Conservation (phyloP, 2,113 vertebrate species). For the Ranitomeya imitator region DNA sequence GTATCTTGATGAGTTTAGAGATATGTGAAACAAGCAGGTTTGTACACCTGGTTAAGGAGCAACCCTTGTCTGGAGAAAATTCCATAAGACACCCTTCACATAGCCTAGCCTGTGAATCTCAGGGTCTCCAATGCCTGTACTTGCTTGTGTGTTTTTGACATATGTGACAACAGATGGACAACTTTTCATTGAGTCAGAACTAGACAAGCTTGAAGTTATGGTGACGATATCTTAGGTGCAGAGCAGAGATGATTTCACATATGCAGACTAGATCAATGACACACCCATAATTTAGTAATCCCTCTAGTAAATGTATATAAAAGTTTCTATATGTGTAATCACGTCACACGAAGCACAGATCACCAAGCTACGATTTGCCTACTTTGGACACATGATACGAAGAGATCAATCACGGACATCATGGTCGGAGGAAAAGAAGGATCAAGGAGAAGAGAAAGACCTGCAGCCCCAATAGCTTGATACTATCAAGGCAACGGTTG, state of each 20-base stretch:
- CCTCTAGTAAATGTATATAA: no score
- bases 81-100: background rate
- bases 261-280: background rate
- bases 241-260: background rate
- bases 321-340: no score
- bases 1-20: background rate
- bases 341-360: no score
- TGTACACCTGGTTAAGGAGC: constrained; percentile 1
- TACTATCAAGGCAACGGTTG: no score
- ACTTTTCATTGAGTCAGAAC: background rate
- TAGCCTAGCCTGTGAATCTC: background rate
- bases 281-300: no score
- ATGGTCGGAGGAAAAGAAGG: no score
- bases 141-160: background rate
- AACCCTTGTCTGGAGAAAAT: background rate
- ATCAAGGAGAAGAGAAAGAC: no score
- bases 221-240: no score
- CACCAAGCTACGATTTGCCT: no score
- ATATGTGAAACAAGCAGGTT: background rate
- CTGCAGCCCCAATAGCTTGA: no score
- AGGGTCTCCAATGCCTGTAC: constrained; percentile 1
- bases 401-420: no score
- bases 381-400: no score
- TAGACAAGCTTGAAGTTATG: background rate
- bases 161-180: constrained; percentile 7